These are phyloP conservation scores for Sturnira hondurensis DNA, from an alignment of 2,113 vertebrate species.

Conservation along the genomic window DNA sequence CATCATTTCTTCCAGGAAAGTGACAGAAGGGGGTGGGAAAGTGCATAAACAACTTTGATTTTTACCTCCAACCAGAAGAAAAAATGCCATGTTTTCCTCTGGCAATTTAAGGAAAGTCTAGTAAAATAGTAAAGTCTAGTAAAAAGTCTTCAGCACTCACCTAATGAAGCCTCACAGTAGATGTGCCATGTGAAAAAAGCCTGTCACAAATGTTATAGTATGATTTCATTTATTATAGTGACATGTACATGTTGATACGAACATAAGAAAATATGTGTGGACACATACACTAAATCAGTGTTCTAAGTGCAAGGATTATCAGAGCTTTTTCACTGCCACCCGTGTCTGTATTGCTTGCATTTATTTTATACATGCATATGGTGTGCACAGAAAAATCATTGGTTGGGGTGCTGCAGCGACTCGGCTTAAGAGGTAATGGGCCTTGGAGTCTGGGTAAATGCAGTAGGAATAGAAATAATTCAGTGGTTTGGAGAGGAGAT, in stretches of 20 bases:
- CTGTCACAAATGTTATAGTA: background rate
- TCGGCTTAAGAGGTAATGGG: background rate
- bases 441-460: background rate
- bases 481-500: background rate
- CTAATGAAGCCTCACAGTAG: background rate
- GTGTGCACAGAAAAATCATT: background rate
- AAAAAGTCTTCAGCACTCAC: background rate
- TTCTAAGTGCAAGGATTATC: background rate
- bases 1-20: background rate
- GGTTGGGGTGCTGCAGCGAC: background rate
- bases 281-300: background rate
- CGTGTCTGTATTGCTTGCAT: background rate
- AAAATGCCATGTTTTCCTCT: background rate
- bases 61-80: background rate
- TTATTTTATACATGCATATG: background rate
- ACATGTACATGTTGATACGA: background rate
- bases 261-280: background rate
- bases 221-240: background rate
- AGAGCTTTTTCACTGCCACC: background rate
- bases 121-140: background rate
- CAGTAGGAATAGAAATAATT: background rate
- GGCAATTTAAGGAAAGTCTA: background rate
- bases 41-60: background rate
- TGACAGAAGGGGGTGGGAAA: background rate
- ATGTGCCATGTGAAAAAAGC: background rate